Conservation (phyloP, 2,797 vertebrate genomes). For the Trichosurus vulpecula region DNA sequence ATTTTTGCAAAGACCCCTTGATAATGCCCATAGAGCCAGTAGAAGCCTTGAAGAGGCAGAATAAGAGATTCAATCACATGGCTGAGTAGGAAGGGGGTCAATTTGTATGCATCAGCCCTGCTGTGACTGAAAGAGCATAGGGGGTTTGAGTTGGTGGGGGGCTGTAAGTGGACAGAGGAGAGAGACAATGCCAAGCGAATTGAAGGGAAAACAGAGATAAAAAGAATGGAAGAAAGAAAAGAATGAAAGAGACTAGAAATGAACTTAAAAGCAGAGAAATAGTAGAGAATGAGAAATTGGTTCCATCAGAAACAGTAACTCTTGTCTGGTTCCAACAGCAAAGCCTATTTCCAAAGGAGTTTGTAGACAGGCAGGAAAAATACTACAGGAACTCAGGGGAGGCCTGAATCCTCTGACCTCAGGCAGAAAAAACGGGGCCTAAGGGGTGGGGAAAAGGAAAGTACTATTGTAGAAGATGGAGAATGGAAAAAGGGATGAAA, state of each 20-base stretch:
- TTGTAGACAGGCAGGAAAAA: not conserved
- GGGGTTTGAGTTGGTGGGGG: constrained; percentile 80
- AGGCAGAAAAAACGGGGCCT: constrained; percentile 43
- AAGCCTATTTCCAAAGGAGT: constrained; percentile 62
- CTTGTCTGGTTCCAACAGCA: constrained; percentile 56
- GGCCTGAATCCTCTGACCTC: constrained; percentile 55
- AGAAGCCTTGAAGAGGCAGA: constrained; percentile 78
- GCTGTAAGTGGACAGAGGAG: constrained; percentile 39
- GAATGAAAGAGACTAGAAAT: constrained; percentile 50
- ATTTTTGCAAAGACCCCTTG: constrained; percentile 75
- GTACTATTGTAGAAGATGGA: not conserved
- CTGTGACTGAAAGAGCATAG: constrained; percentile 84
- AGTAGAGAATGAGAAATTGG: constrained; percentile 69
- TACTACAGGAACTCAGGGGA: constrained; percentile 31
- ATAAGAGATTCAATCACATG: constrained; percentile 80
- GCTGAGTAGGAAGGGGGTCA: constrained; percentile 82
- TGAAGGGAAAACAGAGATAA: constrained; percentile 52
- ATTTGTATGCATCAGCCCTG: constrained; percentile 84
- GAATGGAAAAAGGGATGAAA: constrained; percentile 19
- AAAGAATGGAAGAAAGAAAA: constrained; percentile 39
- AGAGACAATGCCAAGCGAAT: constrained; percentile 62
- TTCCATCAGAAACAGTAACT: constrained; percentile 63
- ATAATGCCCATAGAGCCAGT: constrained; percentile 84
- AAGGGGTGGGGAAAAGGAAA: not conserved
- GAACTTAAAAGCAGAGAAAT: constrained; percentile 54